Evolutionary conservation across 2,797 vertebrate species (phyloP).

Genomic region (Cottoperca gobio): DNA sequence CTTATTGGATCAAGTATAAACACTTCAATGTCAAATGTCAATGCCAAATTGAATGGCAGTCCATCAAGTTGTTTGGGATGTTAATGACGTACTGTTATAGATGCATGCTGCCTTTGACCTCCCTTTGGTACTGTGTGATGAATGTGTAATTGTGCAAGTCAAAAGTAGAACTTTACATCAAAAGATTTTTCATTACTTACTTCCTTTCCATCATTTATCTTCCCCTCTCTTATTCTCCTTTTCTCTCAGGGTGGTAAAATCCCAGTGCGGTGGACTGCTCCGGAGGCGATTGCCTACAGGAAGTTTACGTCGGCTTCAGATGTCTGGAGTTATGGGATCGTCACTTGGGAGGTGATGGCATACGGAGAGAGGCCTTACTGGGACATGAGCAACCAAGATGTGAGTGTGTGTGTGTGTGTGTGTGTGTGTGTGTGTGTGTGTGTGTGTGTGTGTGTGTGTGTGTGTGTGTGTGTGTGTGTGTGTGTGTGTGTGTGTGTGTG

Average conservation of each 20-base stretch:
- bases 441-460: constrained; percentile 11
- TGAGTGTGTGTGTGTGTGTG: constrained; percentile 69
- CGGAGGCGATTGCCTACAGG: constrained; percentile 95
- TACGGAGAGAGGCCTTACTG: constrained; percentile 96
- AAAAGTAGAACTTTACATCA: background rate
- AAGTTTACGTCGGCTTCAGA: constrained; percentile 97
- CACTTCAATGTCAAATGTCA: too few species aligned
- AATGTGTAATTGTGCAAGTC: background rate
- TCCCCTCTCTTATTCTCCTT: background rate
- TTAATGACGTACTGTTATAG: background rate
- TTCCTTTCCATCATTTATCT: constrained; percentile 6
- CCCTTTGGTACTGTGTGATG: constrained; percentile 17
- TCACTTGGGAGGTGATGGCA: constrained; percentile 99
- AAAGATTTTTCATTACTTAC: background rate
- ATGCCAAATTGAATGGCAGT: too few species aligned
- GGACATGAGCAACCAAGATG: constrained; percentile 99
- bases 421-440: constrained; percentile 6
- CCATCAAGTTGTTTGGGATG: too few species aligned
- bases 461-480: constrained; percentile 5
- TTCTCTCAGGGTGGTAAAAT: constrained; percentile 92
- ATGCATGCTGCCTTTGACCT: constrained; percentile 8
- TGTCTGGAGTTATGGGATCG: constrained; percentile 96
- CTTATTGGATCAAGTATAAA: too few species aligned
- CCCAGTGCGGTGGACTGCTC: constrained; percentile 95
- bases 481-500: background rate